These are phyloP conservation scores for Spinibarbus caldwelli DNA, from an alignment of 2,797 vertebrate species.

Conservation along the genomic window DNA sequence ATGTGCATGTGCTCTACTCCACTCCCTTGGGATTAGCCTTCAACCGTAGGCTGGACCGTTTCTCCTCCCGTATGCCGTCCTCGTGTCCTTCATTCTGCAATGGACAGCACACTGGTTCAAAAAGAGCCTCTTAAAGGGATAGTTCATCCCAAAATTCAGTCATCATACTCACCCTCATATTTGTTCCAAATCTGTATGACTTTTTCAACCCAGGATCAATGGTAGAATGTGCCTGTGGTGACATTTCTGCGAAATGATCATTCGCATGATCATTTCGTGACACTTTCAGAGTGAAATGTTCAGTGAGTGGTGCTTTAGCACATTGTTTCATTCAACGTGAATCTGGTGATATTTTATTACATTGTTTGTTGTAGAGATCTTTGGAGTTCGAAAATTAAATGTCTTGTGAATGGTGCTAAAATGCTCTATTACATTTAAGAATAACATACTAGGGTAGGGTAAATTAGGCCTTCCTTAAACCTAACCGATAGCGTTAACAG, in stretches of 20 bases:
- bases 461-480: neutral
- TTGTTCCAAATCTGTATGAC: neutral
- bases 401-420: neutral
- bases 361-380: neutral
- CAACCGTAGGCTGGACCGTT: conserved; percentile 61
- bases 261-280: no score
- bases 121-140: conserved; percentile 28
- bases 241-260: neutral
- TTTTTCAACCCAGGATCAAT: neutral
- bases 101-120: conserved; percentile 24
- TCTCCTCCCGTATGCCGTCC: conserved; percentile 54
- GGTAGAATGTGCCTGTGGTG: neutral
- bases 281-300: neutral
- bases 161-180: neutral
- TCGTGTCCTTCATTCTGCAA: conserved; percentile 46
- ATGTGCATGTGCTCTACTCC: conserved; percentile 65
- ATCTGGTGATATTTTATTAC: neutral
- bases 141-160: neutral
- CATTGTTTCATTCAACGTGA: neutral
- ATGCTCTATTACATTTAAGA: neutral
- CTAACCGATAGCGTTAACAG: neutral
- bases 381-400: neutral
- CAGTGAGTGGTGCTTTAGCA: no score
- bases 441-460: neutral
- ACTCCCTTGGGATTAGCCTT: conserved; percentile 67